These are phyloP conservation scores for Rhopalosiphum nymphaeae DNA, from an alignment of 2,888 invertebrate genomes.

Conservation along the genomic window DNA sequence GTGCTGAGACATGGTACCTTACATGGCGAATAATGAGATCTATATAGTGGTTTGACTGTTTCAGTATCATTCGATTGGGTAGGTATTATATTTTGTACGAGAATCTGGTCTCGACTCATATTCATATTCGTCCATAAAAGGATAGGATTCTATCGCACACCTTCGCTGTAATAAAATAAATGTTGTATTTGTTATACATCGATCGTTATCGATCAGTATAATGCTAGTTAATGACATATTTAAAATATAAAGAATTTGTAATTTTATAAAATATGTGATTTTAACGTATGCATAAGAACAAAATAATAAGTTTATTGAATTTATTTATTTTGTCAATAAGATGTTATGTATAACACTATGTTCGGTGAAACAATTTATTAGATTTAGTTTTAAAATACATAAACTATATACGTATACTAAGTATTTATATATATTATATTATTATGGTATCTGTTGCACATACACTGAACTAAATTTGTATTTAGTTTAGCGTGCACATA, in stretches of 20 bases:
- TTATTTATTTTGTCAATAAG: neutral
- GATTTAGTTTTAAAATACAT: neutral
- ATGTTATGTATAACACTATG: neutral
- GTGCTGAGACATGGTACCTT: conserved; percentile 29
- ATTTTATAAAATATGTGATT: neutral
- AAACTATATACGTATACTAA: neutral
- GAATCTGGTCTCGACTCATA: conserved; percentile 35
- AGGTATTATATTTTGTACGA: conserved; percentile 30
- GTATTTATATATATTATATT: no score
- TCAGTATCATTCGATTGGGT: conserved; percentile 32
- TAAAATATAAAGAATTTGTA: neutral
- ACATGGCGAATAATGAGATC: conserved; percentile 57
- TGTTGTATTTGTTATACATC: conserved; percentile 10
- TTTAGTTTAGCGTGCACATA: no score
- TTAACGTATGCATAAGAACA: neutral
- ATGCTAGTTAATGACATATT: neutral
- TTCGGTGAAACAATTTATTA: neutral
- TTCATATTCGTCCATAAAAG: conserved; percentile 45
- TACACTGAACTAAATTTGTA: no score
- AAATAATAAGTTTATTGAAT: neutral
- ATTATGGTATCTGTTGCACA: neutral
- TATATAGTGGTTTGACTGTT: conserved; percentile 17
- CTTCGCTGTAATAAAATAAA: neutral
- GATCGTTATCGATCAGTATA: neutral
- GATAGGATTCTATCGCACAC: conserved; percentile 21